These are phyloP conservation scores for Pristionchus japonicus DNA, from an alignment of 2,888 invertebrate genomes.

Conservation along the genomic window DNA sequence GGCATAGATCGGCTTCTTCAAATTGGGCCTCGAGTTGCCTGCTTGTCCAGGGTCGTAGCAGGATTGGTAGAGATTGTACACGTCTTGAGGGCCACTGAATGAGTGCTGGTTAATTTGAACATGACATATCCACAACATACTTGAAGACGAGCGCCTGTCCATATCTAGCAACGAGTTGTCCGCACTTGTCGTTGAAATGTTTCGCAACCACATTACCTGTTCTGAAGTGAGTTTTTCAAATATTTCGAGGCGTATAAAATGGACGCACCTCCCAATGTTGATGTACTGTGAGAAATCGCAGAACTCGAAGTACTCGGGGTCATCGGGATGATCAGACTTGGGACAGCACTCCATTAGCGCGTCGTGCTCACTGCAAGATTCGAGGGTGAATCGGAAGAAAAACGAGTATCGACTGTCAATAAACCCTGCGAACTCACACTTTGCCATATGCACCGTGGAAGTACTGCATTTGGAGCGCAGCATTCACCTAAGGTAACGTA, in stretches of 20 bases:
- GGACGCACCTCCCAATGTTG: slow-evolving; percentile 2
- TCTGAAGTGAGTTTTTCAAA: not conserved
- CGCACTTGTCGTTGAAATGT: slow-evolving; percentile 54
- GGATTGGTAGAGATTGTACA: slow-evolving; percentile 60
- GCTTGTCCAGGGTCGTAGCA: slow-evolving; percentile 53
- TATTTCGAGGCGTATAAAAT: no score
- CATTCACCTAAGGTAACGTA: slow-evolving; percentile 55
- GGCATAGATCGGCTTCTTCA: slow-evolving; percentile 36
- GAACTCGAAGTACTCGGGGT: slow-evolving; percentile 56
- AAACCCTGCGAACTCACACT: no score
- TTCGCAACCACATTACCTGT: slow-evolving; percentile 54
- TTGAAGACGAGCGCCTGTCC: slow-evolving; percentile 53
- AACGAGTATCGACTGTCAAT: not conserved
- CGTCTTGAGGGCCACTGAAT: slow-evolving; percentile 47
- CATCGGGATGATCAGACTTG: slow-evolving; percentile 44
- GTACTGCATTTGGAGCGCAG: slow-evolving; percentile 60
- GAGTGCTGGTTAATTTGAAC: not conserved
- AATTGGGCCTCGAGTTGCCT: slow-evolving; percentile 1
- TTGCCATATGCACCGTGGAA: slow-evolving; percentile 63
- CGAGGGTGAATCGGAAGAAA: not conserved
- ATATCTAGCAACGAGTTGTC: slow-evolving; percentile 52
- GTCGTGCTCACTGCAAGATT: slow-evolving; percentile 55
- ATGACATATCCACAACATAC: not conserved
- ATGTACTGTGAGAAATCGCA: slow-evolving; percentile 63
- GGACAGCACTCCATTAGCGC: slow-evolving; percentile 59